Evolutionary conservation across 1,140 invertebrate genomes (phyloP).

Genomic region (Aphelenchoides besseyi): DNA sequence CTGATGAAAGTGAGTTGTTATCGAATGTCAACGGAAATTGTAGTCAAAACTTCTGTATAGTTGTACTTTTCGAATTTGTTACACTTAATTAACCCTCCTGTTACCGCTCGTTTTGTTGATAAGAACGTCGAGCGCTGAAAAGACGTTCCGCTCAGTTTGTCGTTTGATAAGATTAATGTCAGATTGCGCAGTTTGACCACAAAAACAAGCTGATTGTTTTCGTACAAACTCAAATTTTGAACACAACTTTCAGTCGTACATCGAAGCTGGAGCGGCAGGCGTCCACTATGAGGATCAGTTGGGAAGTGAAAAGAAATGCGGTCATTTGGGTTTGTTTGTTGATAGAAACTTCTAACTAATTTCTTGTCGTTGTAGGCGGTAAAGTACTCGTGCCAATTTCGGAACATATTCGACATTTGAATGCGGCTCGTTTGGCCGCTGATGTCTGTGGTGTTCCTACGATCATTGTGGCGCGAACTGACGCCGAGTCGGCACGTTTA

Average conservation of each 20-base stretch:
- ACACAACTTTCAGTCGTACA: constrained; percentile 59
- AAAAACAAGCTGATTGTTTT: no score
- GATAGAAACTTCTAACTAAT: not conserved
- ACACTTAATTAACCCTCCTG: no score
- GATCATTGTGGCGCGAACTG: constrained; percentile 63
- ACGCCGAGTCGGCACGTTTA: constrained; percentile 60
- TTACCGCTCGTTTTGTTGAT: no score
- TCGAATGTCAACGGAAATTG: not conserved
- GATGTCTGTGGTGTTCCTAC: constrained; percentile 64
- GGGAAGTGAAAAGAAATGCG: constrained; percentile 64
- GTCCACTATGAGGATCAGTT: constrained; percentile 64
- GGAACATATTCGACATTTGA: constrained; percentile 64
- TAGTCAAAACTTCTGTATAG: not conserved
- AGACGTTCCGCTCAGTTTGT: no score
- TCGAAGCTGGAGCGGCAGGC: constrained; percentile 64
- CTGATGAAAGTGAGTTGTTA: constrained; percentile 59
- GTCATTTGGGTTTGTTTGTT: constrained; percentile 62
- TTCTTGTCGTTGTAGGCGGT: constrained; percentile 18
- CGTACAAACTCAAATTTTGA: no score
- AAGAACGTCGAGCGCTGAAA: no score
- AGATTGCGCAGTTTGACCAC: no score
- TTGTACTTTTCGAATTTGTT: no score
- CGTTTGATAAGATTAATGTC: not conserved
- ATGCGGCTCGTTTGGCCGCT: constrained; percentile 63
- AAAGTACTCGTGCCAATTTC: constrained; percentile 62